A percentile compares a stretch with the other conserved stretches of the same genome.
These are phyloP conservation scores for Oxyruncus cristatus DNA, from an alignment of 2,113 vertebrate genomes.

Conservation along the genomic window DNA sequence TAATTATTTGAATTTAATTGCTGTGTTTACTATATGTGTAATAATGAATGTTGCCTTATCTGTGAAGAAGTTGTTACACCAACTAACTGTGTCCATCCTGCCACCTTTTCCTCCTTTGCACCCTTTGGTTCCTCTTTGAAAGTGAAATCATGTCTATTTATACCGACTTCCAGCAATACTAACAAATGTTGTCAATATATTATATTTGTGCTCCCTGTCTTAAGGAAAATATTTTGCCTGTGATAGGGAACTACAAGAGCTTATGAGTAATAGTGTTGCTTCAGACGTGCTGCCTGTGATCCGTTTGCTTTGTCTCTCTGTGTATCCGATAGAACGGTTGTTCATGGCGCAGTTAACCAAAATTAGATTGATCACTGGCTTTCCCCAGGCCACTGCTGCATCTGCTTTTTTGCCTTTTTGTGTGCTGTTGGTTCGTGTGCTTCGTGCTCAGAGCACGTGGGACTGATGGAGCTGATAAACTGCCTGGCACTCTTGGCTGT, in stretches of 20 bases:
- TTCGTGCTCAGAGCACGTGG: not conserved
- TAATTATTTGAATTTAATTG: not conserved
- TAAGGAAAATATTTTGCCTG: not conserved
- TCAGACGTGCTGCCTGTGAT: not conserved
- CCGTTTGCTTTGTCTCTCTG: not conserved
- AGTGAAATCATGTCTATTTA: not conserved
- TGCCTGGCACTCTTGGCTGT: not conserved
- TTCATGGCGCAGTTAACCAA: not conserved
- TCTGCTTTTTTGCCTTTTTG: not conserved
- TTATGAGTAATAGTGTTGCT: not conserved
- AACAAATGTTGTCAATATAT: not conserved
- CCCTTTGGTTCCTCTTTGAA: not conserved
- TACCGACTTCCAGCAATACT: not conserved
- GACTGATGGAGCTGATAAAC: not conserved
- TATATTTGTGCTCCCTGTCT: not conserved
- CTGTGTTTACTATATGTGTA: not conserved
- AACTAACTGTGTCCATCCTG: not conserved
- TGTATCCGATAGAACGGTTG: not conserved
- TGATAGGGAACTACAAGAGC: not conserved
- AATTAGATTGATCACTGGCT: not conserved
- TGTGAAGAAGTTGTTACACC: not conserved
- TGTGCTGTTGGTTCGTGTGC: accelerated
- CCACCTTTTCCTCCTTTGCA: not conserved
- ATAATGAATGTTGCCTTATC: not conserved
- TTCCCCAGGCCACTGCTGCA: not conserved